Evolutionary conservation across 2,113 vertebrate species (phyloP), one percentile per base, ranked within the genome.

Genomic region (Mormoops blainvillei): DNA sequence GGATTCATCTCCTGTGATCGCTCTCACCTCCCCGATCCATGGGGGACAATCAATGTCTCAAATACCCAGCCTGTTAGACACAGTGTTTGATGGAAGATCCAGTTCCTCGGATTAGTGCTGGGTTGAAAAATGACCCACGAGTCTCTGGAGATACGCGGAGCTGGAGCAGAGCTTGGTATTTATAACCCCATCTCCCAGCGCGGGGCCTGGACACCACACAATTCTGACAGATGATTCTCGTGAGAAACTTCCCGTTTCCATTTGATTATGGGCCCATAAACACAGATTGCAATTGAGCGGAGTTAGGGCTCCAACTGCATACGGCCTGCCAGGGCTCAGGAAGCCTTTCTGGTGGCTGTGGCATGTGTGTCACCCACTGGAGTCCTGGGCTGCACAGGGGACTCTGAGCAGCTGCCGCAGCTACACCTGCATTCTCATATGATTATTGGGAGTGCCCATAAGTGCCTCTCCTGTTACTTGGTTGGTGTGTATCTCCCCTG

Each of bases 231-330:
- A 96, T 95, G 84, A 96, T 87, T 82, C 97, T 97, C 97, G 24
- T 2, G 96, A 97, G 97, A 68, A 96, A 93, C 96, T 92, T 92
- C 73, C 89, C 12, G 90, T 94, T 97, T 97, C 96, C 90, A 90
- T 95, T 97, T 97, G 97, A 98, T 98, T 96, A 97, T 22, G 76
- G 90, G 58, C 90, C 76, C 96, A 94, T 97, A 97, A 98, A 97
- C 97, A 90, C 92, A 92, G 97, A 92, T 71, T 50, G 92, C 94
- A 77, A 54, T 26, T 48, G 96, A 97, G 87, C 10, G 11, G 94
- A 93, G 94, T 92, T 67, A 87, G 87, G 76, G 84, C 81, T 94
- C 43, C 48, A 84, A 12, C 45, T 5, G 76, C 36, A n/a, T 43
- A 1, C 74, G 70, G 61, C 26, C 58, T 85, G 94, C 92, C 92